Evolutionary conservation across 2,888 invertebrate genomes (phyloP), one percentile per base, ranked within the genome.

Genomic region (Drosophila ustulata): DNA sequence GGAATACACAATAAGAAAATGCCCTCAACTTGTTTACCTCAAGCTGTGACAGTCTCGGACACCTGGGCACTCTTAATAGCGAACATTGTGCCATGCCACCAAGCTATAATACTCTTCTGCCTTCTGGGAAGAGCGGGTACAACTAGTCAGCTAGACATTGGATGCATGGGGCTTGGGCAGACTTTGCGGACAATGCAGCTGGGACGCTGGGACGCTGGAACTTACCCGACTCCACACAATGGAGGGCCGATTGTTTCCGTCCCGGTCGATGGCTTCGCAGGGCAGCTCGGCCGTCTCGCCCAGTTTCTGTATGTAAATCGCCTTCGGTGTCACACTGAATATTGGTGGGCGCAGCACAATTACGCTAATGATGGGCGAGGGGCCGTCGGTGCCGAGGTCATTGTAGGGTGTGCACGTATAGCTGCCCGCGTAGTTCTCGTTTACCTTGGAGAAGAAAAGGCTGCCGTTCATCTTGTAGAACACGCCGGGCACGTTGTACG

Each of bases 371-470:
- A 95, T 94, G 34, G 96, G 95, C 58, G 98, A 98, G 26, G 97
- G 94, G 7, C 97, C 97, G 81, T 95, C 96, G 30, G 96, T 96
- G 55, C 98, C 98, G 89, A 98, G 94, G 77, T 95, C 95, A 92
- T 98, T 98, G 93, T 96, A 97, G 49, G 98, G 98, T 26, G 97
- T 97, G 93, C 98, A 98, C 69, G 96, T 96, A 93, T 98, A 98
- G 87, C 95, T 94, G 46, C 98, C 98, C 73, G 96, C 96, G 92
- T 98, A 97, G 6, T 95, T 95, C 90, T 96, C 96, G 90, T 96
- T 96, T 55, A 98, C 97, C 93, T 96, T 95, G 85, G 95, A 96
- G 90, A 97, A 96, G 80, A 94, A 96, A 43, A 97, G 93, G 81
- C 97, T 97, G 57, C 97, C 97, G 91, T 97, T 98, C 85, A 95